Percentiles rank a stretch among this genome's conserved stretches.
Evolutionary conservation across 2,797 vertebrate genomes (phyloP).

Genomic region (Pterois miles): DNA sequence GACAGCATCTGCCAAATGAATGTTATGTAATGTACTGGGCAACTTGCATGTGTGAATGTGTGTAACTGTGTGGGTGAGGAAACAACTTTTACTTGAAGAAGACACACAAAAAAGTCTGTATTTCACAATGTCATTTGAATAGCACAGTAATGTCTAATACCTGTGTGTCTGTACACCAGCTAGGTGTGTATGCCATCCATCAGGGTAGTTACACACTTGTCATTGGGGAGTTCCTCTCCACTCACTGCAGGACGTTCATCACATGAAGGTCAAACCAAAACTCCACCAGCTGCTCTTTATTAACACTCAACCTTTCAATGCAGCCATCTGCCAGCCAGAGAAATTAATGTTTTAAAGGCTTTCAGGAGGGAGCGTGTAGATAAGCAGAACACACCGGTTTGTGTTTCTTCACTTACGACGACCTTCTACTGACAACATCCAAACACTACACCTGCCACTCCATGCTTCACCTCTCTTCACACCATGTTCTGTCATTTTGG

Average conservation of each 20-base stretch:
- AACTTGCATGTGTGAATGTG: background rate
- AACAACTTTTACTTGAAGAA: background rate
- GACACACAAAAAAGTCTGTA: too few species aligned
- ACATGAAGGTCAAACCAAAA: constrained; percentile 55
- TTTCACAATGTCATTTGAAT: background rate
- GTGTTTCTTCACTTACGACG: constrained; percentile 5
- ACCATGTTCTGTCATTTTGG: constrained; percentile 19
- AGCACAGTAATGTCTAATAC: background rate
- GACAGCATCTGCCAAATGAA: background rate
- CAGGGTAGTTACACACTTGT: constrained; percentile 41
- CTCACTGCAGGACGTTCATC: constrained; percentile 46
- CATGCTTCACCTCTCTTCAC: constrained; percentile 20
- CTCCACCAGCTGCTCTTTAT: constrained; percentile 57
- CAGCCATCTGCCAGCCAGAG: constrained; percentile 43
- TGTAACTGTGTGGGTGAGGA: background rate
- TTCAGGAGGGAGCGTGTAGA: background rate
- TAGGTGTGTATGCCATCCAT: constrained; percentile 30
- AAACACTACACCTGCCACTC: constrained; percentile 15
- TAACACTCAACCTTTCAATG: constrained; percentile 53
- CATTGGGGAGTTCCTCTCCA: constrained; percentile 37
- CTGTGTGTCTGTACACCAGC: background rate
- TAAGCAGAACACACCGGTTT: constrained; percentile 6
- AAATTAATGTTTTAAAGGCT: constrained; percentile 12
- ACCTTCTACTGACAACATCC: constrained; percentile 30
- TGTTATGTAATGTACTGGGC: background rate